phyloP scores from a whole-genome alignment of 2,888 invertebrate genomes.

The Andrena chrysosceles region DNA sequence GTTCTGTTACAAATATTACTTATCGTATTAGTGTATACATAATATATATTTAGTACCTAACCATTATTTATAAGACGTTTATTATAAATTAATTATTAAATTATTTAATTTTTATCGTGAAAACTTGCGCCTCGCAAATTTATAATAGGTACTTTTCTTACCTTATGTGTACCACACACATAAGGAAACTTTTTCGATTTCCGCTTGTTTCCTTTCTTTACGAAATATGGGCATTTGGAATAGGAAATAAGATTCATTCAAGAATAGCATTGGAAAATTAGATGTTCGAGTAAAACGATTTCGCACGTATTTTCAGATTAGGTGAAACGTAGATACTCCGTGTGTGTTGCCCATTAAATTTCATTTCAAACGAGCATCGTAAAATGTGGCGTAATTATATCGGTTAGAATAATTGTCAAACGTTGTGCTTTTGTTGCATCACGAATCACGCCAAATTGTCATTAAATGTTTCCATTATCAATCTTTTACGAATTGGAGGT shows the following conservation, averaged over 20 bases:
- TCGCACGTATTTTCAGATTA: conserved; percentile 16
- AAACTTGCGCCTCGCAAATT: not conserved
- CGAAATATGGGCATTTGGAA: not conserved
- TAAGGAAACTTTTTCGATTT: not conserved
- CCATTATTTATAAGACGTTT: not conserved
- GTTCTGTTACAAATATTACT: conserved; percentile 22
- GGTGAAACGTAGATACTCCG: conserved; percentile 24
- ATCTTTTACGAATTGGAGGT: not conserved
- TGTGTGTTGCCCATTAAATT: conserved; percentile 35
- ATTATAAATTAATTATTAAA: conserved; percentile 3
- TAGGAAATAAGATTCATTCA: conserved; percentile 13
- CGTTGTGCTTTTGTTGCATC: conserved; percentile 80
- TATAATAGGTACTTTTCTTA: not conserved
- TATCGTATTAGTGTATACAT: not conserved
- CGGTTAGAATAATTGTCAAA: conserved; percentile 70
- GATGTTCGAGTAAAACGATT: not conserved
- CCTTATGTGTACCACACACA: not conserved
- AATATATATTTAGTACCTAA: not conserved
- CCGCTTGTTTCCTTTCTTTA: not conserved
- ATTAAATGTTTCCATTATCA: conserved; percentile 45
- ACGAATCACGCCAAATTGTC: conserved; percentile 76
- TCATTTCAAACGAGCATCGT: conserved; percentile 37
- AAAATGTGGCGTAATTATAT: conserved; percentile 51
- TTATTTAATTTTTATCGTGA: not conserved
- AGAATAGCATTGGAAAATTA: not conserved